phyloP scores from a whole-genome alignment of 2,888 invertebrate species.

The Idaea straminata region DNA sequence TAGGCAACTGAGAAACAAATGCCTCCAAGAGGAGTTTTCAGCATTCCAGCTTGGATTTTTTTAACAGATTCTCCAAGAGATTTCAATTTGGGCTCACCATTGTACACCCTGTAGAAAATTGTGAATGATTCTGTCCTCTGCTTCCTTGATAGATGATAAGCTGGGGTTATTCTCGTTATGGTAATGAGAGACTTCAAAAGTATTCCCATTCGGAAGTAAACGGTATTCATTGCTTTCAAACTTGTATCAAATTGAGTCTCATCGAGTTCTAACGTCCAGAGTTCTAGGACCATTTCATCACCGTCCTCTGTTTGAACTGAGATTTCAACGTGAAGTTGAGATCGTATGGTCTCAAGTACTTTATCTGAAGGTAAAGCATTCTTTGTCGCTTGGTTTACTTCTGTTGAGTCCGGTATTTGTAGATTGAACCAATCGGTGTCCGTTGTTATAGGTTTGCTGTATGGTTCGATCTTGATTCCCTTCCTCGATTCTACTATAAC shows the following conservation, averaged over 20 bases:
- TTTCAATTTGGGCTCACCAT: slow-evolving; percentile 88
- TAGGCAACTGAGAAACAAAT: slow-evolving; percentile 91
- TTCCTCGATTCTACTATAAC: slow-evolving; percentile 96
- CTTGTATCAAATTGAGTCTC: slow-evolving; percentile 84
- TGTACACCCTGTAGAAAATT: slow-evolving; percentile 93
- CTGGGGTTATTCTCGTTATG: slow-evolving; percentile 94
- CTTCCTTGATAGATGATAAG: slow-evolving; percentile 93
- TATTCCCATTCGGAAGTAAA: slow-evolving; percentile 96
- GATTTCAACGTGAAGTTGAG: slow-evolving; percentile 92
- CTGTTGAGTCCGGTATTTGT: slow-evolving; percentile 91
- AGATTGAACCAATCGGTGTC: slow-evolving; percentile 96
- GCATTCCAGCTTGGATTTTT: slow-evolving; percentile 89
- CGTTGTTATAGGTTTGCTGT: slow-evolving; percentile 87
- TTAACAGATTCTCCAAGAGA: slow-evolving; percentile 90
- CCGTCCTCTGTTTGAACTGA: slow-evolving; percentile 94
- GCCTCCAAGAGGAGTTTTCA: slow-evolving; percentile 93
- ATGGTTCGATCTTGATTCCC: slow-evolving; percentile 90
- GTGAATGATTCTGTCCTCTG: slow-evolving; percentile 95
- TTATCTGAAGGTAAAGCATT: slow-evolving; percentile 81
- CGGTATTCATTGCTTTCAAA: slow-evolving; percentile 87
- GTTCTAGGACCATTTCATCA: slow-evolving; percentile 94
- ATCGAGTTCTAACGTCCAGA: slow-evolving; percentile 89
- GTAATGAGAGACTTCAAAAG: slow-evolving; percentile 94
- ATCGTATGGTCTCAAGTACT: slow-evolving; percentile 65
- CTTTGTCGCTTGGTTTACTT: slow-evolving; percentile 91